These are phyloP conservation scores for Catamblyrhynchus diadema DNA, from an alignment of 2,797 vertebrate genomes.

Conservation along the genomic window DNA sequence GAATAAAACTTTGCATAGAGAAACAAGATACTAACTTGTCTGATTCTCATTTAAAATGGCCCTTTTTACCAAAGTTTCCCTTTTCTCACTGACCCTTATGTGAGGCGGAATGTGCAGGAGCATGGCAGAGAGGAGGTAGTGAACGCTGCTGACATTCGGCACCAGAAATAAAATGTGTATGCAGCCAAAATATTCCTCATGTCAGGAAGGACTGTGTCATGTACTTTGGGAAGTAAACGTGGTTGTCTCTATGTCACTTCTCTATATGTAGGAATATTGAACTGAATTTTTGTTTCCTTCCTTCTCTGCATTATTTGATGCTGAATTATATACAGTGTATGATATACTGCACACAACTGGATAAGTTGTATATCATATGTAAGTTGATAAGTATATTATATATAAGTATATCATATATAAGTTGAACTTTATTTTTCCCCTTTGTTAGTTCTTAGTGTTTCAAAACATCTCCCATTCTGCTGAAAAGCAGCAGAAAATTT, in stretches of 20 bases:
- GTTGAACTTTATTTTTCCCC: neutral
- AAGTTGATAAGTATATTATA: no score
- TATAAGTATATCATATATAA: neutral
- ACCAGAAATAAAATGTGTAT: neutral
- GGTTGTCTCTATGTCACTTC: neutral
- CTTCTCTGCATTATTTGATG: neutral
- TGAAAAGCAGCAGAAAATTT: neutral
- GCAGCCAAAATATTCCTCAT: neutral
- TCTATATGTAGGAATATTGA: neutral
- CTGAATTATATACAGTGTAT: neutral
- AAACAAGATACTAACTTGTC: neutral
- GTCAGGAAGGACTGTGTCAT: neutral
- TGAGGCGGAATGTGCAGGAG: neutral
- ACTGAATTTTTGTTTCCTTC: neutral
- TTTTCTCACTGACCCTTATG: neutral
- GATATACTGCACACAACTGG: neutral
- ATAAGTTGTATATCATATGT: neutral
- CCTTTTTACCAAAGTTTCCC: neutral
- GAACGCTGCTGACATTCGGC: neutral
- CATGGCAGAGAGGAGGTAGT: neutral
- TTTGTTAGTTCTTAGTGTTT: neutral
- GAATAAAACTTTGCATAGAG: neutral
- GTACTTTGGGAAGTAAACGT: neutral
- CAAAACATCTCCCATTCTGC: neutral
- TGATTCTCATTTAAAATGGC: neutral